Percentiles rank a stretch among this genome's conserved stretches.
Evolutionary conservation across 2,888 invertebrate genomes (phyloP).

Genomic region (Clivina fossor): DNA sequence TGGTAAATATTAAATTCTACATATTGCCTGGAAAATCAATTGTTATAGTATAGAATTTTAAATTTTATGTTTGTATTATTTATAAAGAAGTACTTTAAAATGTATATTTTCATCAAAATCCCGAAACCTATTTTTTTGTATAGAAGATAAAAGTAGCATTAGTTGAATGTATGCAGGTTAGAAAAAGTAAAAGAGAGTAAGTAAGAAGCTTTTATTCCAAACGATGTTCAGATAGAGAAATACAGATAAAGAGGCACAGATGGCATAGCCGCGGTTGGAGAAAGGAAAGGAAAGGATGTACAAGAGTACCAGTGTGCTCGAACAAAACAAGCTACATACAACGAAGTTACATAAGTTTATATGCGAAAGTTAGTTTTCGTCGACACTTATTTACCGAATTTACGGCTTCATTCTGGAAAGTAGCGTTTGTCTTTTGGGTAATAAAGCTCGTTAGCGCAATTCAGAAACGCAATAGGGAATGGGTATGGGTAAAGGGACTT

Average conservation of each 20-base stretch:
- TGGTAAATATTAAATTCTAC: no score
- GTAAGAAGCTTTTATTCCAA: no score
- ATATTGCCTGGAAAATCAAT: no score
- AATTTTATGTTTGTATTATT: no score
- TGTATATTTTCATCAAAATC: no score
- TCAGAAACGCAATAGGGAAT: conserved; percentile 2
- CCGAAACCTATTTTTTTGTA: no score
- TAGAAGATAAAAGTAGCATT: no score
- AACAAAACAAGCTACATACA: conserved; percentile 19
- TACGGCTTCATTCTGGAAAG: conserved; percentile 20
- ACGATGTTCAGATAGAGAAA: no score
- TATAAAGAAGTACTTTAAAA: no score
- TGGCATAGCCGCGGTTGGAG: not conserved
- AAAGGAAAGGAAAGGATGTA: not conserved
- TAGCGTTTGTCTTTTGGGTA: conserved; percentile 26
- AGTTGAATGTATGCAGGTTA: no score
- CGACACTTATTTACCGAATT: conserved; percentile 25
- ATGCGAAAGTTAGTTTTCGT: conserved; percentile 20
- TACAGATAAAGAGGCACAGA: not conserved
- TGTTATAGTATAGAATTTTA: no score
- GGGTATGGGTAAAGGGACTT: not conserved
- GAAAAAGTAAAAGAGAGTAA: no score
- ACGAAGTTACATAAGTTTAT: conserved; percentile 18
- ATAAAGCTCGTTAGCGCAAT: conserved; percentile 24
- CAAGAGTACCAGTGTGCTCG: not conserved